phyloP scores from a whole-genome alignment of 2,888 invertebrate species.

The Polydrusus cervinus region DNA sequence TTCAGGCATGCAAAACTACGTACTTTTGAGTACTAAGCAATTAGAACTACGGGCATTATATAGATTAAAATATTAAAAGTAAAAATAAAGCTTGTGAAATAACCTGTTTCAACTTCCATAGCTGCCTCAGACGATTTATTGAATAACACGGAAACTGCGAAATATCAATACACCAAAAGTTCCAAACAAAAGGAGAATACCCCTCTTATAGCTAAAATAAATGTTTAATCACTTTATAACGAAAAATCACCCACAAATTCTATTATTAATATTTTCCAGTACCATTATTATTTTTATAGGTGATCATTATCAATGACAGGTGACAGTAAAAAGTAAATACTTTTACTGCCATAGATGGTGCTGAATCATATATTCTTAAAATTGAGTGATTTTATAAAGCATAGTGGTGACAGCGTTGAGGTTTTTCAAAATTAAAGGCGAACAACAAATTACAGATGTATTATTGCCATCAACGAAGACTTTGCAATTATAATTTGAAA shows the following conservation, averaged over 20 bases:
- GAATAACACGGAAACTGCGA: not conserved
- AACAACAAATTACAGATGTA: too few species aligned
- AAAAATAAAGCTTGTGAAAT: not conserved
- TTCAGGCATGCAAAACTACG: not conserved
- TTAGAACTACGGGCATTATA: not conserved
- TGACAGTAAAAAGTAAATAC: too few species aligned
- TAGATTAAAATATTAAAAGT: not conserved
- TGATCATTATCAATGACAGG: too few species aligned
- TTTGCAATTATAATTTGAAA: too few species aligned
- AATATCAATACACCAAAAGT: not conserved
- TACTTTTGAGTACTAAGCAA: not conserved
- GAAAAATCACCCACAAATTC: not conserved
- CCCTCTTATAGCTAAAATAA: not conserved
- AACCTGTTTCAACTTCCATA: conserved; percentile 43
- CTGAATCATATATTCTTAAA: too few species aligned
- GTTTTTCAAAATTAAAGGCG: too few species aligned
- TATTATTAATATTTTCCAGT: too few species aligned
- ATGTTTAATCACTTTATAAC: not conserved
- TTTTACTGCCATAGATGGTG: too few species aligned
- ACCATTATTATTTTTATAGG: too few species aligned
- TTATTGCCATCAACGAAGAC: too few species aligned
- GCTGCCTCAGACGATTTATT: conserved; percentile 5
- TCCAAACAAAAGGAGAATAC: not conserved
- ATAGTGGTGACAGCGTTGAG: too few species aligned
- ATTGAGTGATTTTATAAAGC: too few species aligned